Base-by-base conservation (phyloP, 2,888 invertebrate species). In the Ferrisia virgata region DNA sequence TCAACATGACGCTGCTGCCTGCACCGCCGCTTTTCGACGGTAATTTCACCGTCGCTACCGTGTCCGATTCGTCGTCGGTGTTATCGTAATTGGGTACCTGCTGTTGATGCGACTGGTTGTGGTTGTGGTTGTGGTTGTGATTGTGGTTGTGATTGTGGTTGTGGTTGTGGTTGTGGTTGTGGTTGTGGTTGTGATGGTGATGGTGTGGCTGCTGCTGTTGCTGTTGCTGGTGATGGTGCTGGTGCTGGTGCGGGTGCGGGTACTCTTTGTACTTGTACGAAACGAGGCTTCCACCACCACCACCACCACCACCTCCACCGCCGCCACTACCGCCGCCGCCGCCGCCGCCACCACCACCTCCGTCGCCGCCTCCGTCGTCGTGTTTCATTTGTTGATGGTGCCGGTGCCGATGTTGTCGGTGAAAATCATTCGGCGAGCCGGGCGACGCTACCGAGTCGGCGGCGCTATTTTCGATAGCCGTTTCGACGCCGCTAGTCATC, bases 231-330 rank as follows among this genome's bases (percentile, higher is more conserved):
- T 4, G 5, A 5, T 4, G 5, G 5, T 6, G 5, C 15, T 6
- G 58, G 9, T 13, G 43, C 15, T 43, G 43, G 3, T 43, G 43
- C 5, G 8, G 36, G 8, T 36, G 28, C 4, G 40, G 39, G 43
- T 82, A 82, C 4, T 64, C 69, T 64, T 82, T 82, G 82, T 82
- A 82, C 18, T 82, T 82, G 31, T 36, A 25, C 18, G 69, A 69
- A 36, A 39, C 28, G 69, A 69, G 69, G 39, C 64, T 82, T 84
- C 58, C 85, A 72, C 33, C 78, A 28, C 64, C 40, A 72, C 80
- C 18, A 82, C 79, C 11, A 80, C 53, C 4, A 64, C 81, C 40
- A 40, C 81, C 28, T 69, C 84, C 40, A 58, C 79, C 11, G 78
- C 81, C 28, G 47, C 79, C 18, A 36, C 79, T 9, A 83, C 47